Conservation (phyloP, 2,888 invertebrate genomes). For the Calameuta filiformis region DNA sequence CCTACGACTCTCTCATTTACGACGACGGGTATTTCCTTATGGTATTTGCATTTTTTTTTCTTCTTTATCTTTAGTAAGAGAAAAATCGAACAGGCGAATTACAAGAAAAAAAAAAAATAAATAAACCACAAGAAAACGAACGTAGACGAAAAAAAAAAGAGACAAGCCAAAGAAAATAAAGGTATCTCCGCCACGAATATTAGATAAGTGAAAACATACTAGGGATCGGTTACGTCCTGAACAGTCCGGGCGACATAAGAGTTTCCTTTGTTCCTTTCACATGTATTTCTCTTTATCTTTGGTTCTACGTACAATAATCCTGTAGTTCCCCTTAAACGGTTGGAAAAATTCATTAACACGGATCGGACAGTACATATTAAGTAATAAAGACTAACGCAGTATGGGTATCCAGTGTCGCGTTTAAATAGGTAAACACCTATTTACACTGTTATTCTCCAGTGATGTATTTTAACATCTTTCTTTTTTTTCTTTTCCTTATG, state of each 20-base stretch:
- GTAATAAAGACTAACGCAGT: constrained; percentile 42
- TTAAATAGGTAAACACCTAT: neutral
- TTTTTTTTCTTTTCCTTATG: neutral
- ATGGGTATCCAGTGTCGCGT: constrained; percentile 22
- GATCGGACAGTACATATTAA: constrained; percentile 21
- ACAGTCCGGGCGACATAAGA: neutral
- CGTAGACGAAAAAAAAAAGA: neutral
- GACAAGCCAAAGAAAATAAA: neutral
- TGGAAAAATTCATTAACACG: neutral
- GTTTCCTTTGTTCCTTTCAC: neutral
- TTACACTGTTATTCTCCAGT: neutral
- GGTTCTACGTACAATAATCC: neutral
- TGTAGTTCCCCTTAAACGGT: neutral
- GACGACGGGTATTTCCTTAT: constrained; percentile 1
- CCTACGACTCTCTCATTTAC: neutral
- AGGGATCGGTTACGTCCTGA: neutral
- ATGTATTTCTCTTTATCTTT: neutral
- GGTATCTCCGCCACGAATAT: neutral
- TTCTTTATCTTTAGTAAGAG: constrained; percentile 4
- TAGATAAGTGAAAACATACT: neutral
- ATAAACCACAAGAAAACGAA: constrained; percentile 25
- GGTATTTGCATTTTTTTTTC: neutral
- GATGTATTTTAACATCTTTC: neutral
- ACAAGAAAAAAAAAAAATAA: constrained; percentile 14
- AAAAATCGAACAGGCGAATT: constrained; percentile 11